These are phyloP conservation scores for Argentina silus DNA, from an alignment of 2,797 vertebrate species.

Conservation along the genomic window DNA sequence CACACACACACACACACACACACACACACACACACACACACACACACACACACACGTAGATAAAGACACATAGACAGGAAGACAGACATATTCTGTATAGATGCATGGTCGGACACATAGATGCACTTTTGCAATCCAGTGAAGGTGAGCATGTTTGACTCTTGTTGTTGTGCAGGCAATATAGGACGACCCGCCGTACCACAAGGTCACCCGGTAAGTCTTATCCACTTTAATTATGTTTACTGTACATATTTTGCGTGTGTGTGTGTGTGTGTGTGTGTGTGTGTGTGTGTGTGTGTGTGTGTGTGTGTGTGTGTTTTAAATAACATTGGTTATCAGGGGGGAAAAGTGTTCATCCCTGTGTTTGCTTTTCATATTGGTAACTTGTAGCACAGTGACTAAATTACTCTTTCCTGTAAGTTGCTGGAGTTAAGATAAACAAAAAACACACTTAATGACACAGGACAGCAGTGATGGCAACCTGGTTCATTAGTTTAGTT, in stretches of 20 bases:
- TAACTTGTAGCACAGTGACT: too few species aligned
- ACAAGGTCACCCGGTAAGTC: constrained; percentile 42
- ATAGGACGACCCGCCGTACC: constrained; percentile 48
- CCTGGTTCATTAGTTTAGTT: too few species aligned
- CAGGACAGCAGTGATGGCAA: too few species aligned
- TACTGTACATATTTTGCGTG: neutral
- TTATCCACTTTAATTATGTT: neutral
- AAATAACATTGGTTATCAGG: neutral
- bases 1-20: neutral
- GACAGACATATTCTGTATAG: neutral
- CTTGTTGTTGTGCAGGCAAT: constrained; percentile 17
- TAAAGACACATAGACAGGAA: neutral
- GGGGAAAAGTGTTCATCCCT: neutral
- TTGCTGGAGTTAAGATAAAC: neutral
- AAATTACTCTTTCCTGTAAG: too few species aligned
- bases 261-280: constrained; percentile 9
- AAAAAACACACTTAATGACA: neutral
- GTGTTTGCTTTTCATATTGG: neutral
- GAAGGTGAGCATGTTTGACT: neutral
- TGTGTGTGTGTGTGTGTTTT: neutral
- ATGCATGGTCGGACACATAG: neutral
- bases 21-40: neutral
- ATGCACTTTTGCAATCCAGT: neutral
- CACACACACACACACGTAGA: neutral
- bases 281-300: neutral